Conservation (phyloP, 2,797 vertebrate species). For the Cynopterus sphinx region DNA sequence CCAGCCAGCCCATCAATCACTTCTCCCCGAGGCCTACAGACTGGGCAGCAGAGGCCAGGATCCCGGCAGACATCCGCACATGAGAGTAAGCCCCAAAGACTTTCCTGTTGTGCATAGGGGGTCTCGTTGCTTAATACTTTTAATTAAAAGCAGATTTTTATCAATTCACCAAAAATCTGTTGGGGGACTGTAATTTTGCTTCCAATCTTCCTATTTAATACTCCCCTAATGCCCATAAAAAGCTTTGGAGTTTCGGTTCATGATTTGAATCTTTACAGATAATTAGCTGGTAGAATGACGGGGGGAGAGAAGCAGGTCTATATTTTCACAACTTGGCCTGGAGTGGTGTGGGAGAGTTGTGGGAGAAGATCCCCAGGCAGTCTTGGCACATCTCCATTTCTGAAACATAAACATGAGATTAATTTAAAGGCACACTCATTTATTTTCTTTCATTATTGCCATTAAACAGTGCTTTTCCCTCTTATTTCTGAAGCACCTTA, state of each 20-base stretch:
- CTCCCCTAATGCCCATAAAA: constrained; percentile 81
- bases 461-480: constrained; percentile 49
- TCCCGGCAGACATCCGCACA: neutral
- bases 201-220: constrained; percentile 81
- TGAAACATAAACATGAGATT: constrained; percentile 45
- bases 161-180: constrained; percentile 66
- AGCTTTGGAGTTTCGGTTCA: constrained; percentile 74
- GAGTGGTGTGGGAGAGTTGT: neutral
- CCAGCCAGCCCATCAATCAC: constrained; percentile 76
- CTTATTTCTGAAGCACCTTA: neutral
- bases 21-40: constrained; percentile 66
- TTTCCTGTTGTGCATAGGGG: constrained; percentile 7
- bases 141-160: constrained; percentile 83
- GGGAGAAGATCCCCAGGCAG: constrained; percentile 43
- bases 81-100: neutral
- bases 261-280: constrained; percentile 77
- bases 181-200: constrained; percentile 77
- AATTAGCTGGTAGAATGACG: constrained; percentile 67
- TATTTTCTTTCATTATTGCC: constrained; percentile 39
- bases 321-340: constrained; percentile 57
- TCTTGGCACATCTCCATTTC: neutral
- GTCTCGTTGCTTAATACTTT: constrained; percentile 74
- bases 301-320: constrained; percentile 62
- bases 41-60: neutral
- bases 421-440: constrained; percentile 60